These are phyloP conservation scores for Polymixis lichenea DNA, from an alignment of 2,888 invertebrate genomes.

Conservation along the genomic window DNA sequence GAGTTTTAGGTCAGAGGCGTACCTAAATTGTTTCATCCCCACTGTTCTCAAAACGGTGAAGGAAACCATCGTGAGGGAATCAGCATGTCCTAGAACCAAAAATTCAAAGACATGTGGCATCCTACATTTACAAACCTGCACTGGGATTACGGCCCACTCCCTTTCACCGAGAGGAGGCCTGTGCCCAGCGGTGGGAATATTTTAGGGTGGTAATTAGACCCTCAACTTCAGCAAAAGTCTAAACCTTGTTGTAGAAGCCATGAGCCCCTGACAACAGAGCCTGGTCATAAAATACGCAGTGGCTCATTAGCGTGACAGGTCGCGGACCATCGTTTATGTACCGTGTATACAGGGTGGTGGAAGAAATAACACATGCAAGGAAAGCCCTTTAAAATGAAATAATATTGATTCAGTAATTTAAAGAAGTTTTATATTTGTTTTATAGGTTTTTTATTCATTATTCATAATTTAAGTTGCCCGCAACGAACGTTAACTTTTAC, in stretches of 20 bases:
- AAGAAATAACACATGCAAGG: too few relatives aligned
- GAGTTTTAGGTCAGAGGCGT: too few relatives aligned
- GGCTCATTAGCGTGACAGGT: slow-evolving; percentile 51
- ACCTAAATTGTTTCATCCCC: background rate
- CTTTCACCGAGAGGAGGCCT: too few relatives aligned
- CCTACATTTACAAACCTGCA: too few relatives aligned
- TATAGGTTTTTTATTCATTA: background rate
- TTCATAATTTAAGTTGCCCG: too few relatives aligned
- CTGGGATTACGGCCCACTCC: too few relatives aligned
- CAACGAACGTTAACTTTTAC: background rate
- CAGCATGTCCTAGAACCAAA: too few relatives aligned
- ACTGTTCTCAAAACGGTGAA: too few relatives aligned
- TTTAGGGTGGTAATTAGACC: too few relatives aligned
- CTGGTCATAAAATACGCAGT: slow-evolving; percentile 49
- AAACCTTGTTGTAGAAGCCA: background rate
- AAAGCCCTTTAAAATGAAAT: background rate
- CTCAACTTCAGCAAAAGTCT: background rate
- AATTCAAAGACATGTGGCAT: too few relatives aligned
- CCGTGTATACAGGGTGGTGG: background rate
- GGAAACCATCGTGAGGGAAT: too few relatives aligned
- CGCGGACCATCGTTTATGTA: slow-evolving; percentile 21
- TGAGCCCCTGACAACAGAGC: slow-evolving; percentile 34
- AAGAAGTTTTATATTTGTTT: background rate
- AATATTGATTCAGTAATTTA: background rate
- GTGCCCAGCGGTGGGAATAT: too few relatives aligned